Evolutionary conservation across 2,888 invertebrate genomes (phyloP), one percentile per base, ranked within the genome.

Genomic region (Palloptera scutellata): DNA sequence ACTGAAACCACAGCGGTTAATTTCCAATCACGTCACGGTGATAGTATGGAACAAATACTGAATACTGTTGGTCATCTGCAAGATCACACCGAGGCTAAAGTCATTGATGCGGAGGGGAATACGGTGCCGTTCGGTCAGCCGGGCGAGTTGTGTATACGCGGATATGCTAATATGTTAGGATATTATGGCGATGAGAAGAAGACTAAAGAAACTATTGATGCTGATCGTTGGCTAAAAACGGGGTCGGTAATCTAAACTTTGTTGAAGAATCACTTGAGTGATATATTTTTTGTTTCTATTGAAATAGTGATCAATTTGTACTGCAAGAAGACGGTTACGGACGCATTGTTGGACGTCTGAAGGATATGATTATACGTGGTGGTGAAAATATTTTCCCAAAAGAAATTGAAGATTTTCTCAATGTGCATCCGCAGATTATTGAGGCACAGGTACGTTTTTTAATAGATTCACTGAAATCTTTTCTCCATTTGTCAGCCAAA

Each of bases 301-400:
- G 6, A 12, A 15, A 19, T 55, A 81, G 85, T 0, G 85, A 85
- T 72, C 87, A 89, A 73, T 91, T 90, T 69, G 75, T 90, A 0
- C 84, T 94, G 67, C 84, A 87, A 60, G 87, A 88, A 69, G 86
- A 90, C 73, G 92, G 92, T 0, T 92, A 91, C 77, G 90, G 89
- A 0, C 83, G 85, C 74, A 87, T 93, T 69, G 88, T 91, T 19
- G 94, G 93, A 0, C 86, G 93, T 61, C 78, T 90, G 13, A 93
- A 93, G 79, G 93, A 93, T 73, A 88, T 93, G 87, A 88, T 93
- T 55, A 92, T 92, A 64, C 86, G 93, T 57, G 93, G 93, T 5
- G 93, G 93, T n/a, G 92, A 93, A 83, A 93, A 93, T 78, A 89
- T 94, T 65, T 93, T 90, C 79, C 94, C 94, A 0, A 88, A 88